Evolutionary conservation across 2,888 invertebrate species (phyloP), one percentile per base, ranked within the genome.

Genomic region (Frankliniella fusca): DNA sequence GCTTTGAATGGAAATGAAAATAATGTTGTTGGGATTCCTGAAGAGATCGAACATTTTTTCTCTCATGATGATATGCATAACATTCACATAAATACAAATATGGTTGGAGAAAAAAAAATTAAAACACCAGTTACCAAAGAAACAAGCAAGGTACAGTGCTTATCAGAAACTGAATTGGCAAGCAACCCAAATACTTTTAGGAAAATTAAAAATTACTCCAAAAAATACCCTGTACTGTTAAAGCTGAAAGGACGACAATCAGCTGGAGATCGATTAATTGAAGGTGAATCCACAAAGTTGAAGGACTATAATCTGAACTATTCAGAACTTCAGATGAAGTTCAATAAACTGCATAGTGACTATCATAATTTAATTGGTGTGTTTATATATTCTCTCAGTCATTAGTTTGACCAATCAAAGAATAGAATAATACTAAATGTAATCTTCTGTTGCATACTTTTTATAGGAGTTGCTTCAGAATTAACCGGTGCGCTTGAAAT

Each of bases 401-500:
- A n/a, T 48, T 20, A 11, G 15, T 82, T 49, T 54, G n/a, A 48
- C 27, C 12, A 54, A 83, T 18, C 48, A 38, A 20, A 20, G 61
- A 61, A 15, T 27, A 23, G n/a, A n/a, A 80, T 61, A 70, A 15
- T 48, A 3, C 1, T 28, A 48, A 20, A 20, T 50, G 38, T 61
- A 54, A 80, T 82, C 28, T 82, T 38, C 5, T 49, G 18, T 38
- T 76, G 23, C 12, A 28, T 81, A 80, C 27, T 23, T 79, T 81
- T 83, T 83, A 85, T 87, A 90, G 90, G 88, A 87, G 88, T 93
- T n/a, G 90, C 92, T 3, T 90, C 90, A 61, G 91, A 92, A 85
- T 87, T 92, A 82, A 91, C 92, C 0, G 88, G 88, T 83, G 90
- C 91, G 12, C 86, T 92, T 81, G 92, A 92, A 86, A 88, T 88